Evolutionary conservation across 1,140 invertebrate species (phyloP), one percentile per base, ranked within the genome.

Genomic region (Drosophila gunungcola): DNA sequence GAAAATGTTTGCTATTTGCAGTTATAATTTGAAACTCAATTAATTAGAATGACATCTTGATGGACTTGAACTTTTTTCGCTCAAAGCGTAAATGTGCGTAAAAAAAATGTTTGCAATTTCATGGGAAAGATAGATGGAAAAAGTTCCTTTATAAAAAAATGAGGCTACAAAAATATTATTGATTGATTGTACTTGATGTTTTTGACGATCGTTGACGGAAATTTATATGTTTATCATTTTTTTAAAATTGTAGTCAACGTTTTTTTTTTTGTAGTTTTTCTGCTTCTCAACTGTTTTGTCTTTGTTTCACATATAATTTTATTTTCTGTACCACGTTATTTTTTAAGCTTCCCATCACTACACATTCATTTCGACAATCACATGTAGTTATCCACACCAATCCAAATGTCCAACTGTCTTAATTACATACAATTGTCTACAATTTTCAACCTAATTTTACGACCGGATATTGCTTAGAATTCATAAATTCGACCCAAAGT

Each of bases 401-500:
- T 58, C 45, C 46, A 38, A 34, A 38, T 55, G 29, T 51, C 13
- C 27, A 43, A 48, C 52, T 57, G 58, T 61, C 70, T 65, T 60
- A 79, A 83, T 85, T 80, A 68, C 57, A 13, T 21, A 32, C 32
- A 63, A 73, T 65, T 43, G 62, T 39, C 56, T 65, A 60, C 45
- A 56, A 76, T 57, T 76, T 54, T 39, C 10, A 54, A 29, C 21
- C 39, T 32, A 41, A 76, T 56, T 63, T 60, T 38, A 36, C 32
- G 42, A 62, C 54, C 79, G 83, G 83, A 86, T 88, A 83, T 83
- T 76, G 83, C 56, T 42, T 46, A 49, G 84, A 75, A 75, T 69
- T 60, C 68, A 69, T 84, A 73, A 84, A 85, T 58, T 80, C 54
- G 32, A 49, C 25, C 29, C 70, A 65, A 57, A 72, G 45, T 39